These are phyloP conservation scores for Monoplex corrugatus DNA, from an alignment of 2,888 invertebrate genomes.

Conservation along the genomic window DNA sequence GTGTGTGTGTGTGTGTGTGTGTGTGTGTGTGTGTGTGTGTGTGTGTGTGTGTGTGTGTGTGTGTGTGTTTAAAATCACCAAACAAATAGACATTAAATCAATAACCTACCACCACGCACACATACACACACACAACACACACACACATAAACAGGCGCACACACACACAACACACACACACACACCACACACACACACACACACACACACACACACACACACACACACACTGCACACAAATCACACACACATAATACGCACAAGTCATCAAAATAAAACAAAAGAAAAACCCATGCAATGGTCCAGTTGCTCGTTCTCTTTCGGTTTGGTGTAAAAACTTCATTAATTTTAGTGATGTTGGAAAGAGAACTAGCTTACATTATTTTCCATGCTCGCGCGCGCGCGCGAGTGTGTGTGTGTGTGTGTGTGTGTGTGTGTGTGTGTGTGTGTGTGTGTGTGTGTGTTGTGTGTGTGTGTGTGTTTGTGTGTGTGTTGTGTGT, in stretches of 20 bases:
- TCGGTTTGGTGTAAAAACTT: neutral
- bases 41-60: slow-evolving; percentile 23
- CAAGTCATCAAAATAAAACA: too few species aligned
- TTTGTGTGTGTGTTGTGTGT: slow-evolving; percentile 14
- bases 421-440: neutral
- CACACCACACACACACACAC: neutral
- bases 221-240: neutral
- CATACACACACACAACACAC: neutral
- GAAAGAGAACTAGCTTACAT: too few species aligned
- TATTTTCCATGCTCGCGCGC: neutral
- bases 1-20: slow-evolving; percentile 27
- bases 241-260: too few species aligned
- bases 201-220: neutral
- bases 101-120: too few species aligned
- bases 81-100: too few species aligned
- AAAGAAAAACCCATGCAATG: too few species aligned
- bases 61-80: neutral
- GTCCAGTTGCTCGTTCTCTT: neutral
- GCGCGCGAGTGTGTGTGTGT: slow-evolving; percentile 30
- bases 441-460: neutral
- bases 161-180: neutral
- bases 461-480: neutral
- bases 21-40: slow-evolving; percentile 29
- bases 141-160: neutral
- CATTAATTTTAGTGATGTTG: too few species aligned